phyloP scores from a whole-genome alignment of 2,888 invertebrate genomes.

The Habroteleia sp. region DNA sequence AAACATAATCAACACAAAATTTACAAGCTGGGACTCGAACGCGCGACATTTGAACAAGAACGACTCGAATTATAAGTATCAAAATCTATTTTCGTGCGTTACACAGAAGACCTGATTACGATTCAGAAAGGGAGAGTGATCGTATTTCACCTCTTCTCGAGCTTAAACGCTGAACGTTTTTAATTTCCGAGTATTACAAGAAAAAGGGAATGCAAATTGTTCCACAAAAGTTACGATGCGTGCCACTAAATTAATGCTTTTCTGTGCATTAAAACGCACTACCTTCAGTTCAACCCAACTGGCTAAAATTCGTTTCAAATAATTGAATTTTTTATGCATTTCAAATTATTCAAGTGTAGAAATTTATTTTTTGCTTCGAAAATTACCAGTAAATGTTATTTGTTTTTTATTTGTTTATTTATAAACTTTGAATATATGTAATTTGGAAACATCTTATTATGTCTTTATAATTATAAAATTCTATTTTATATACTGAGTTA shows the following conservation, averaged over 20 bases:
- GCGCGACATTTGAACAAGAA: slow-evolving; percentile 22
- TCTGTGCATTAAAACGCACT: slow-evolving; percentile 70
- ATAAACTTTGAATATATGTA: too few species aligned
- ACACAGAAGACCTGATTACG: slow-evolving; percentile 72
- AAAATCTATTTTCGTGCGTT: slow-evolving; percentile 49
- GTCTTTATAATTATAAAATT: too few species aligned
- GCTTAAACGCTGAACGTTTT: slow-evolving; percentile 80
- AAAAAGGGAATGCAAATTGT: slow-evolving; percentile 77
- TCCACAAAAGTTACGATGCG: slow-evolving; percentile 75
- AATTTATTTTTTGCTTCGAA: too few species aligned
- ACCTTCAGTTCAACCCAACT: too few species aligned
- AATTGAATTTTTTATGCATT: too few species aligned
- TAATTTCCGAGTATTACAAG: slow-evolving; percentile 76
- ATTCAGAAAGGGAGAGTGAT: slow-evolving; percentile 74
- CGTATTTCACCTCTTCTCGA: slow-evolving; percentile 77
- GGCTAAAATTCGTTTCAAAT: too few species aligned
- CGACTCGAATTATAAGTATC: slow-evolving; percentile 49
- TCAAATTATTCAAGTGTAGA: too few species aligned
- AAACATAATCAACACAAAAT: slow-evolving; percentile 21
- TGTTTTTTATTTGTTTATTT: too few species aligned
- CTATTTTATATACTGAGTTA: too few species aligned
- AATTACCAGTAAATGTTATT: too few species aligned
- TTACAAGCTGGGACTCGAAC: slow-evolving; percentile 3
- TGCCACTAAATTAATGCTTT: slow-evolving; percentile 72
- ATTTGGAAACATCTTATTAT: too few species aligned